Evolutionary conservation across 2,888 invertebrate genomes (phyloP).

Genomic region (Seladonia tumulorum): DNA sequence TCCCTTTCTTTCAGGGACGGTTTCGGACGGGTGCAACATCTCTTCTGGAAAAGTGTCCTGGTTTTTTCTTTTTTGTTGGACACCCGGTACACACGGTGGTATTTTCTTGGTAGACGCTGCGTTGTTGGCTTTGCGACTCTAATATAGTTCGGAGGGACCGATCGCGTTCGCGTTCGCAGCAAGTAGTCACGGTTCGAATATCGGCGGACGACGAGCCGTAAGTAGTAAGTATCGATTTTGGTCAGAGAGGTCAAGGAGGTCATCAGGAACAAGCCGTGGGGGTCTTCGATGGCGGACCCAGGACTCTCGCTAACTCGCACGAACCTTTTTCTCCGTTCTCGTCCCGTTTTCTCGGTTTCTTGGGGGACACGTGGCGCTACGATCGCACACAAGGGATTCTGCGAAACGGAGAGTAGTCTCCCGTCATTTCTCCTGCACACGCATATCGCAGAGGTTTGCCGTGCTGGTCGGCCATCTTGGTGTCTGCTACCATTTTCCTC

Average conservation of each 20-base stretch:
- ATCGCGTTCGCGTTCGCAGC: conserved; percentile 14
- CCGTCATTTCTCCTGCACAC: conserved; percentile 26
- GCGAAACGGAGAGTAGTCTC: background rate
- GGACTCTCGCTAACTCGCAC: conserved; percentile 5
- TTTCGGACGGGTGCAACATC: background rate
- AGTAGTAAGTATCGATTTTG: conserved; percentile 59
- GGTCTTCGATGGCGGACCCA: background rate
- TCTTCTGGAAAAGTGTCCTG: background rate
- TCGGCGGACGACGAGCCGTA: conserved; percentile 33
- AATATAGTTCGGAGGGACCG: background rate
- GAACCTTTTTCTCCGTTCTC: background rate
- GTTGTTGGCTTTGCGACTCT: background rate
- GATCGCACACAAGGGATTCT: conserved; percentile 12
- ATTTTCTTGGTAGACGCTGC: conserved; percentile 20
- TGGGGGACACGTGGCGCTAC: conserved; percentile 3
- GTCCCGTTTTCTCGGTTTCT: background rate
- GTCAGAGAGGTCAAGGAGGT: conserved; percentile 35
- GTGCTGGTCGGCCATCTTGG: conserved; percentile 9
- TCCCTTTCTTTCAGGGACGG: background rate
- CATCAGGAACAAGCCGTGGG: background rate
- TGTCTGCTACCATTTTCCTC: background rate
- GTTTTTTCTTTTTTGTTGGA: background rate
- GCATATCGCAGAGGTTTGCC: conserved; percentile 26
- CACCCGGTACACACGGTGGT: conserved; percentile 17
- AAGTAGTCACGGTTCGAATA: conserved; percentile 40